Base-by-base conservation (phyloP, 2,888 invertebrate species). In the Brenthis hecate region DNA sequence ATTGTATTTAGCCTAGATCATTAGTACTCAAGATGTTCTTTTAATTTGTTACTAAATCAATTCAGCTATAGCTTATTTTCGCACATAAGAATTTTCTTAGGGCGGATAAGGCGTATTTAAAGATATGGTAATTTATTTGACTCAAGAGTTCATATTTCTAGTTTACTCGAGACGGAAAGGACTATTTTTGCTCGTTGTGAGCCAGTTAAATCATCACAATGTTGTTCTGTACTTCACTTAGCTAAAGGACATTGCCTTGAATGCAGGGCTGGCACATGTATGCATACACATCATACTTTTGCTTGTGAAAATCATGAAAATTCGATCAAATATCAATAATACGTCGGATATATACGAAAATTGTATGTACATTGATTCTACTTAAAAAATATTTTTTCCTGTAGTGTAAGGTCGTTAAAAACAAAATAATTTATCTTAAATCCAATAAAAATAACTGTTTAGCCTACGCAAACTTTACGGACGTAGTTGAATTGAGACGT, bases 171-270 rank as follows among this genome's bases (percentile, higher is more conserved):
- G 82, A 82, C 82, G 85, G 86, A 85, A 86, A 86, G 79, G 81
- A 83, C 83, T 87, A 87, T 87, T 89, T 88, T 87, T 80, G 85
- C 83, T 85, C 82, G 78, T 87, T 86, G 85, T 79, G 80, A 76
- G 80, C 78, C 81, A 81, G 83, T 85, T 89, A 89, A 91, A 87
- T 89, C 88, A 89, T 89, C 85, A 84, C 85, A 85, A 81, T 81
- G 85, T 83, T 84, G 83, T 82, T 81, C 81, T 83, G 85, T 83
- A 75, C 81, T 77, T 74, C 77, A 80, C 77, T 81, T 79, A 74
- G 77, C 67, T 78, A 80, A 68, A 87, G 90, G 88, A 86, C 88
- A 84, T 88, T 88, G 88, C 79, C 88, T 83, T 81, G 71, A 61
- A 55, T 47, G 50, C 66, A 80, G 79, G 79, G 79, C 66, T 78